These are phyloP conservation scores for Bursaphelenchus mucronatus DNA, from an alignment of 1,140 invertebrate species.

Conservation along the genomic window DNA sequence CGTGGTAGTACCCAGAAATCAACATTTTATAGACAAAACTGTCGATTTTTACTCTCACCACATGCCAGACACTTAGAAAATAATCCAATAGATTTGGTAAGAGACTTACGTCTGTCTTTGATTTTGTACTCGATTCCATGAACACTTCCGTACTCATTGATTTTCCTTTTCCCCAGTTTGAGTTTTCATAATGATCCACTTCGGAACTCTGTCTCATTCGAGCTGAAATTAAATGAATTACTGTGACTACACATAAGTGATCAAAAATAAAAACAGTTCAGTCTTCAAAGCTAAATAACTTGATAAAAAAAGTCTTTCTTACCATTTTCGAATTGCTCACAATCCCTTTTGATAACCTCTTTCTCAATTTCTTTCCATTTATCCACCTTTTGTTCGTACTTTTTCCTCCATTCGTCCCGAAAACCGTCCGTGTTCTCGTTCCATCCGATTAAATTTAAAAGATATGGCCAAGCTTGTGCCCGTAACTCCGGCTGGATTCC, in stretches of 20 bases:
- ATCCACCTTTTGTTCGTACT: slow-evolving; percentile 72
- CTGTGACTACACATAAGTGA: too few species aligned
- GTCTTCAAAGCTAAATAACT: too few species aligned
- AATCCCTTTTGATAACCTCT: slow-evolving; percentile 78
- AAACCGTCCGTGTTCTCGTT: slow-evolving; percentile 70
- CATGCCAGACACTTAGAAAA: slow-evolving; percentile 2
- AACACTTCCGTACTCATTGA: slow-evolving; percentile 56
- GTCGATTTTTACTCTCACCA: background rate
- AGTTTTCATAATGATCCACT: slow-evolving; percentile 28
- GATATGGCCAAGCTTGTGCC: slow-evolving; percentile 66
- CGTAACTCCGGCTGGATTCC: slow-evolving; percentile 75
- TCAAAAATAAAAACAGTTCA: too few species aligned
- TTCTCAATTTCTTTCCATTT: slow-evolving; percentile 89
- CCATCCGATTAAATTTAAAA: slow-evolving; percentile 71
- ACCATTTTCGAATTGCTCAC: slow-evolving; percentile 62
- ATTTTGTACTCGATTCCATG: slow-evolving; percentile 39
- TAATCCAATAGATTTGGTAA: background rate
- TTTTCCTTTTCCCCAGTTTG: slow-evolving; percentile 26
- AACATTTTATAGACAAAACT: background rate
- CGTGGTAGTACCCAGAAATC: slow-evolving; percentile 10
- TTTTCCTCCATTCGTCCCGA: slow-evolving; percentile 68
- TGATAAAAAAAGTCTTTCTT: slow-evolving; percentile 2
- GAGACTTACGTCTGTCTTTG: slow-evolving; percentile 20
- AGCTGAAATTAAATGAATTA: slow-evolving; percentile 31
- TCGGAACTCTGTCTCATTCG: slow-evolving; percentile 35